Conservation (phyloP, 2,797 vertebrate genomes). For the Coregonus suidteri region DNA sequence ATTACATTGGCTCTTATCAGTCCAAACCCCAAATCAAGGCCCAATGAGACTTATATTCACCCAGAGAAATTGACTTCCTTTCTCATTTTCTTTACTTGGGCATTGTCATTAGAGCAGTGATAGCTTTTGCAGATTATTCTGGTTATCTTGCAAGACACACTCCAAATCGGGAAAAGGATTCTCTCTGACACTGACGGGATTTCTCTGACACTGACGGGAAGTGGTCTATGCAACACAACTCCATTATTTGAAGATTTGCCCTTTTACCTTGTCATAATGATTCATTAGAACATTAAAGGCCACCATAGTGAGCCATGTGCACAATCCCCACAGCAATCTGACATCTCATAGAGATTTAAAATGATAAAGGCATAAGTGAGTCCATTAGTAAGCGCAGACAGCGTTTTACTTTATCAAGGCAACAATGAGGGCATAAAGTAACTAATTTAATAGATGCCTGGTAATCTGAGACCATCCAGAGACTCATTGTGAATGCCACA, state of each 20-base stretch:
- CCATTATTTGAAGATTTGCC: not conserved
- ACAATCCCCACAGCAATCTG: slow-evolving; percentile 3
- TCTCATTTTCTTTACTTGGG: not conserved
- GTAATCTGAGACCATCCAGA: no score
- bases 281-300: not conserved
- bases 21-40: not conserved
- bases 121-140: not conserved
- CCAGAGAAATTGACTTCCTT: not conserved
- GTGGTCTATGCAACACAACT: not conserved
- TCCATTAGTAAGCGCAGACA: not conserved
- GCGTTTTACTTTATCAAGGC: no score
- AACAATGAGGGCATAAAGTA: no score
- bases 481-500: no score
- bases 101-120: not conserved
- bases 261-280: not conserved
- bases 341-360: slow-evolving; percentile 4
- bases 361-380: not conserved
- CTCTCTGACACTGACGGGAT: not conserved
- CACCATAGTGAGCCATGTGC: not conserved
- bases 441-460: no score
- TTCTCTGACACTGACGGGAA: not conserved
- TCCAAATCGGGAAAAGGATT: not conserved
- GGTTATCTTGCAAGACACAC: not conserved
- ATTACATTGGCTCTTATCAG: not conserved
- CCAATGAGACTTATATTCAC: not conserved